Evolutionary conservation across 2,113 vertebrate genomes (phyloP), one percentile per base, ranked within the genome.

Genomic region (Geococcyx californianus): DNA sequence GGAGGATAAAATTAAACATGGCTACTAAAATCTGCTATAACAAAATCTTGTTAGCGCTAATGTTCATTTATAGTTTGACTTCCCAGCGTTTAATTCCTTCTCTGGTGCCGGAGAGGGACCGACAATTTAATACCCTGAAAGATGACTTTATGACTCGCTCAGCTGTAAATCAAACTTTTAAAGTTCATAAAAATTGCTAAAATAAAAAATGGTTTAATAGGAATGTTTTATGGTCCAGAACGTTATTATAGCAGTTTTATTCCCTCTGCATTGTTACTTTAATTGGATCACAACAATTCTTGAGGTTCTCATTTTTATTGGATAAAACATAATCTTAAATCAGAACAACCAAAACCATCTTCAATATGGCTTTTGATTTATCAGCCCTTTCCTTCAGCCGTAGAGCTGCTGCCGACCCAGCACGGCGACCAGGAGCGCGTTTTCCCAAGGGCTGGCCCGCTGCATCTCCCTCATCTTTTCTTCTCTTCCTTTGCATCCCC

Each of bases 131-230:
- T 91, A 89, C 96, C 96, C 94, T 97, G 97, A 98, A 97, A 98
- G 97, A 98, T 98, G 97, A 94, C 93, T 98, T 97, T 97, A 97
- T 89, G 97, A 86, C 97, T 97, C 74, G 88, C 94, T 92, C 78
- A 6, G 75, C 97, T 86, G 94, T 98, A 98, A 98, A 98, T 98
- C 98, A 98, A 97, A 98, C 98, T 98, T 98, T 94, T 95, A 98
- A 98, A 98, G 97, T 98, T 98, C 96, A 90, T 98, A 98, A 98
- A 98, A 98, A 97, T 95, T 94, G 97, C 98, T 98, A 98, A 98
- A 98, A 98, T 98, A 98, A 98, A 98, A 98, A 98, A 98, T 98
- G 98, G 97, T 97, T 98, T 98, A 98, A 98, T 98, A 98, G 98
- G 98, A 97, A 97, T 97, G 97, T 95, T 98, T 98, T 98, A 98